phyloP scores from a whole-genome alignment of 2,888 invertebrate species.

The Mylabris sibirica region DNA sequence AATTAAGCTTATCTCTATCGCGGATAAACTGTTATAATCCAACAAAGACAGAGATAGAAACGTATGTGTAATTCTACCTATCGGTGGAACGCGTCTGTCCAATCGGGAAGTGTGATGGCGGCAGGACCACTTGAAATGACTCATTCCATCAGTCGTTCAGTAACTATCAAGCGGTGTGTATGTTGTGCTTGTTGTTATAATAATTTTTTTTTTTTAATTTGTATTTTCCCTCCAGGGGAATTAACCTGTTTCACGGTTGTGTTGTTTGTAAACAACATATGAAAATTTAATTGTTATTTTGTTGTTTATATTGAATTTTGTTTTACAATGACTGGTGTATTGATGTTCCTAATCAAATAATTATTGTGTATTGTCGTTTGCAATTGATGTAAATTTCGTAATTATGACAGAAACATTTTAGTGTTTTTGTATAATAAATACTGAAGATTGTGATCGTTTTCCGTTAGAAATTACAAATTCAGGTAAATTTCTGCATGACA shows the following conservation, averaged over 20 bases:
- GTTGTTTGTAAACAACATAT: conserved; percentile 42
- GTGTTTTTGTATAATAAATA: too few species aligned
- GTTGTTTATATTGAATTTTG: conserved; percentile 9
- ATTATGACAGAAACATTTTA: conserved; percentile 20
- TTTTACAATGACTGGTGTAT: not conserved
- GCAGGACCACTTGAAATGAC: conserved; percentile 25
- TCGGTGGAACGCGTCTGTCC: not conserved
- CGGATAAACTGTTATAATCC: not conserved
- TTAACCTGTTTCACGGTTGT: conserved; percentile 5
- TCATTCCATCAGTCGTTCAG: conserved; percentile 31
- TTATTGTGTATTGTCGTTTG: not conserved
- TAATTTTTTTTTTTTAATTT: conserved; percentile 13
- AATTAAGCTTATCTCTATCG: not conserved
- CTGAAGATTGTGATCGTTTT: conserved; percentile 3
- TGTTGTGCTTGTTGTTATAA: not conserved
- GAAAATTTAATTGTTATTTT: conserved; percentile 34
- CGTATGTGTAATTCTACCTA: conserved; percentile 1
- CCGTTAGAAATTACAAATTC: conserved; percentile 11
- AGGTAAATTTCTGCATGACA: not conserved
- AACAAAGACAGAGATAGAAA: not conserved
- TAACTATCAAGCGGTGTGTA: conserved; percentile 17
- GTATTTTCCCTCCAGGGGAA: too few species aligned
- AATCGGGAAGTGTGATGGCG: conserved; percentile 22
- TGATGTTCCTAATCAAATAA: not conserved
- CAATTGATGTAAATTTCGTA: not conserved